These are phyloP conservation scores for Cherax quadricarinatus DNA, from an alignment of 1,140 invertebrate genomes.

Conservation along the genomic window DNA sequence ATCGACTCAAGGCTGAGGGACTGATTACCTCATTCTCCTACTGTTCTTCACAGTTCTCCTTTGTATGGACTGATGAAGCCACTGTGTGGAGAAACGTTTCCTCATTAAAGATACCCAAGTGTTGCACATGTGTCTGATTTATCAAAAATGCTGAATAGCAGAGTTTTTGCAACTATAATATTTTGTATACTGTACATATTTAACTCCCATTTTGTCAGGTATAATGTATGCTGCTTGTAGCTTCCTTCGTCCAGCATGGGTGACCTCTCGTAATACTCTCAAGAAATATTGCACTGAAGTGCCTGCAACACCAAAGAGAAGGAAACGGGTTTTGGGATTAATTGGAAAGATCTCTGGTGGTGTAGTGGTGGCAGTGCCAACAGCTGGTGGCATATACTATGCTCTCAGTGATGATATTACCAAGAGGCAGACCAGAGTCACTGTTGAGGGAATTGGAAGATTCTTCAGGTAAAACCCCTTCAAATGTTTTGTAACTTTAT, in stretches of 20 bases:
- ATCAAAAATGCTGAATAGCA: too few relatives aligned
- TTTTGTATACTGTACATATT: background rate
- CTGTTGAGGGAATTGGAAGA: slow-evolving; percentile 76
- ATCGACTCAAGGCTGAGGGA: too few relatives aligned
- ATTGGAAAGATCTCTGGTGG: slow-evolving; percentile 24
- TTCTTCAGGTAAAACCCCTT: slow-evolving; percentile 74
- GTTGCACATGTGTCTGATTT: too few relatives aligned
- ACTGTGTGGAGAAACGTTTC: too few relatives aligned
- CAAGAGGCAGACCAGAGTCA: slow-evolving; percentile 75
- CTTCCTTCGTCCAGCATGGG: slow-evolving; percentile 28
- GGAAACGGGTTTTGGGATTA: slow-evolving; percentile 11
- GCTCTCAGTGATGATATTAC: slow-evolving; percentile 73
- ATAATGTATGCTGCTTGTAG: slow-evolving; percentile 25
- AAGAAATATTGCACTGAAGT: slow-evolving; percentile 32
- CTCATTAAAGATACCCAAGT: too few relatives aligned
- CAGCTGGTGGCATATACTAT: slow-evolving; percentile 72
- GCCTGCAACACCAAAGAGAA: slow-evolving; percentile 6
- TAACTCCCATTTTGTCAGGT: background rate
- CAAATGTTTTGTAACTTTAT: background rate
- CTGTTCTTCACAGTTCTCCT: too few relatives aligned
- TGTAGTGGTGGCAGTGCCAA: slow-evolving; percentile 27
- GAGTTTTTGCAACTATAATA: background rate
- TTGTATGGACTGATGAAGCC: too few relatives aligned
- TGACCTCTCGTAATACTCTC: background rate
- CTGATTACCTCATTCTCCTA: too few relatives aligned